A percentile compares a stretch with the other conserved stretches of the same genome.
phyloP scores from a whole-genome alignment of 1,140 invertebrate genomes.

The Drosophila gunungcola region DNA sequence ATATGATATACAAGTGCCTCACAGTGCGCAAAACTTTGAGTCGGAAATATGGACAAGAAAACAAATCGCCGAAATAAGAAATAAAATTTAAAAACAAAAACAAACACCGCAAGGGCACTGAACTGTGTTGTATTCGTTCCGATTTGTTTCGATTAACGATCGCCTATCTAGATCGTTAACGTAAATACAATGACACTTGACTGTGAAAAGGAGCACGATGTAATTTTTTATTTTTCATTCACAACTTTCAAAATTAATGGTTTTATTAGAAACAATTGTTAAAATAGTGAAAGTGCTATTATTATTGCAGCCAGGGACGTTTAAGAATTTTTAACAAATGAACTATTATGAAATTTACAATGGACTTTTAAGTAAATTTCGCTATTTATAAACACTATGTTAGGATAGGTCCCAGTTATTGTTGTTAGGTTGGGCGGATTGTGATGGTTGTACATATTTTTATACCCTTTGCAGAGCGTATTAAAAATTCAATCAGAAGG shows the following conservation, averaged over 20 bases:
- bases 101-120: conserved; percentile 5
- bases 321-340: too few species aligned
- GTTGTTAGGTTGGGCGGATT: too few species aligned
- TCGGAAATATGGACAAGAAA: not conserved
- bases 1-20: conserved; percentile 6
- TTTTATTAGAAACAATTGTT: not conserved
- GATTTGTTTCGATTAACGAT: conserved; percentile 49
- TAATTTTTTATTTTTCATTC: conserved; percentile 69
- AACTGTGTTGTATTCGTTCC: conserved; percentile 41
- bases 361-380: too few species aligned
- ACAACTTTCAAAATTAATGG: conserved; percentile 26
- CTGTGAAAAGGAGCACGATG: conserved; percentile 83
- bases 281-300: too few species aligned
- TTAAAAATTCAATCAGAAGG: too few species aligned
- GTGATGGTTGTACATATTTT: too few species aligned
- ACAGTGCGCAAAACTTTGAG: not conserved
- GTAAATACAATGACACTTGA: conserved; percentile 78
- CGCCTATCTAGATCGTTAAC: conserved; percentile 25
- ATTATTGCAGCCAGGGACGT: not conserved
- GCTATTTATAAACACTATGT: too few species aligned
- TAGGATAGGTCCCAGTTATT: too few species aligned
- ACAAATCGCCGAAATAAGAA: conserved; percentile 7
- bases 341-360: too few species aligned
- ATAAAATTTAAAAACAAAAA: conserved; percentile 7
- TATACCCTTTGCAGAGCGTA: too few species aligned